These are phyloP conservation scores for Cotesia chilonis DNA, from an alignment of 1,140 invertebrate species.

Conservation along the genomic window DNA sequence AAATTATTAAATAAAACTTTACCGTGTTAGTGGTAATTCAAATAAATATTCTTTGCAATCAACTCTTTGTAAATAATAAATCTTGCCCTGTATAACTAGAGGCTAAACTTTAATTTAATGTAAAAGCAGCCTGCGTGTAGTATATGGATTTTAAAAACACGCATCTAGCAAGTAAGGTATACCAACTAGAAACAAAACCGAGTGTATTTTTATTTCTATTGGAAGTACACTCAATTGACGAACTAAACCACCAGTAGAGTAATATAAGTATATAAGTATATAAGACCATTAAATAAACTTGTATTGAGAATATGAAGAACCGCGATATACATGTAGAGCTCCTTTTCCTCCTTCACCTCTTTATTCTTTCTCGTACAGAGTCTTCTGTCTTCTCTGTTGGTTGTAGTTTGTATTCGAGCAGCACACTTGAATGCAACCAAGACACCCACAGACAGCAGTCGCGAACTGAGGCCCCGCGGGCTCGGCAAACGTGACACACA, in stretches of 20 bases:
- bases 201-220: not conserved
- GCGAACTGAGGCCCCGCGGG: conserved; percentile 33
- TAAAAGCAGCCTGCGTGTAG: not conserved
- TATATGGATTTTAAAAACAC: conserved; percentile 5
- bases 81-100: too few species aligned
- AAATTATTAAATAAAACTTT: too few species aligned
- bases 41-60: too few species aligned
- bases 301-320: too few species aligned
- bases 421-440: conserved; percentile 22
- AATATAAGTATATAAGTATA: not conserved
- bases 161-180: not conserved
- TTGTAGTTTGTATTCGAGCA: conserved; percentile 3
- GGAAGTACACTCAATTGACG: too few species aligned
- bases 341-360: too few species aligned
- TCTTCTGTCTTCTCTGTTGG: not conserved
- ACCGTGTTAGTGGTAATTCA: too few species aligned
- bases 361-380: too few species aligned
- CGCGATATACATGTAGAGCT: too few species aligned
- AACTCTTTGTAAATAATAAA: too few species aligned
- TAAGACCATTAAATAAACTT: too few species aligned
- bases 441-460: conserved; percentile 27
- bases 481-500: conserved; percentile 42
- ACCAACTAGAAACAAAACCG: not conserved
- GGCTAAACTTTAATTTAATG: too few species aligned
- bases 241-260: not conserved